Percentiles rank a stretch among this genome's conserved stretches.
phyloP scores from a whole-genome alignment of 2,888 invertebrate genomes.

The Gasteruption jaculator region DNA sequence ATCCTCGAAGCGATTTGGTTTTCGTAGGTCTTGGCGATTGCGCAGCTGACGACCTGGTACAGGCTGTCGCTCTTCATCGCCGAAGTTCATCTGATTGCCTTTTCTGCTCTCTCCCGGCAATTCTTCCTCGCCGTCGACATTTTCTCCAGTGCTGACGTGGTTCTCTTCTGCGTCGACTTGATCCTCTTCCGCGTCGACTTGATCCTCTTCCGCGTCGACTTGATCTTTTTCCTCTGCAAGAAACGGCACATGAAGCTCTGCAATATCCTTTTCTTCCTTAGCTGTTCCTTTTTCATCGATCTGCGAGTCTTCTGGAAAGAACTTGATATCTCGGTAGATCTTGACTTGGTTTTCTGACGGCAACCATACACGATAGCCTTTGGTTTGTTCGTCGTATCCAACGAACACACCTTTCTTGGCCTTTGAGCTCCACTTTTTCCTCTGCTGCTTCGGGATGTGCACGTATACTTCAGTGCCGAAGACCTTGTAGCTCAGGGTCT shows the following conservation, averaged over 20 bases:
- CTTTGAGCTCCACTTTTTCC: slow-evolving; percentile 18
- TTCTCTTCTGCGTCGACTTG: too few relatives aligned
- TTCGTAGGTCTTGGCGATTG: neutral
- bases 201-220: too few relatives aligned
- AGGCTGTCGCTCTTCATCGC: too few relatives aligned
- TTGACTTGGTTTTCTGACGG: slow-evolving; percentile 8
- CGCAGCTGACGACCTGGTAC: neutral
- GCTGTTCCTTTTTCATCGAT: too few relatives aligned
- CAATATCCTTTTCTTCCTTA: too few relatives aligned
- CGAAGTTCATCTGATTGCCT: too few relatives aligned
- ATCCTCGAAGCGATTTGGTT: neutral
- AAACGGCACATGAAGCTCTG: neutral
- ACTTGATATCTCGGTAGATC: slow-evolving; percentile 16
- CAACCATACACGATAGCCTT: slow-evolving; percentile 14
- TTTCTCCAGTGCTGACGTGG: too few relatives aligned
- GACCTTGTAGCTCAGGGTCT: slow-evolving; percentile 1
- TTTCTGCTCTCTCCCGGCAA: too few relatives aligned
- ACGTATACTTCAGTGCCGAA: slow-evolving; percentile 15
- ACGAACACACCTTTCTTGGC: slow-evolving; percentile 12
- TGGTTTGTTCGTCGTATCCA: slow-evolving; percentile 17
- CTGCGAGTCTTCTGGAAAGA: too few relatives aligned
- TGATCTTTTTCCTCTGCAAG: too few relatives aligned
- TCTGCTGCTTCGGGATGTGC: slow-evolving; percentile 13
- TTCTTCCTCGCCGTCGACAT: too few relatives aligned
- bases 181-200: too few relatives aligned